Conservation (phyloP, 2,797 vertebrate species). For the Myotis pilosus region DNA sequence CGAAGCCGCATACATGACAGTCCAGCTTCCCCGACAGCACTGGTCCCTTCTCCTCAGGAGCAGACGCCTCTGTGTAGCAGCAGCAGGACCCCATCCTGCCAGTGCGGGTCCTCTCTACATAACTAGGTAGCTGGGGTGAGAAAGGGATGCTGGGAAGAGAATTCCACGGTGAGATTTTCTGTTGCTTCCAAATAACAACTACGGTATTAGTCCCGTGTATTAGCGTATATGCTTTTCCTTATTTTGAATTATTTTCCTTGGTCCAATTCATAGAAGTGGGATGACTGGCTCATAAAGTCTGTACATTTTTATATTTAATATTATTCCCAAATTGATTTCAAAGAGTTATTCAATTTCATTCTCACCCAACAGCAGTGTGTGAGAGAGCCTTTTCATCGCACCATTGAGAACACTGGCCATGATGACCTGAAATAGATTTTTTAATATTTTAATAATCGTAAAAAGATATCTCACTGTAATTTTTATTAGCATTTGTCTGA, state of each 20-base stretch:
- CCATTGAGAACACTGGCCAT: background rate
- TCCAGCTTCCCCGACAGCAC: background rate
- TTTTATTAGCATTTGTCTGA: constrained; percentile 64
- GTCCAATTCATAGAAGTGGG: constrained; percentile 23
- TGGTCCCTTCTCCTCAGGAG: background rate
- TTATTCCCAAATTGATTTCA: constrained; percentile 40
- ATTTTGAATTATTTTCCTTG: constrained; percentile 61
- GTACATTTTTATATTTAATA: constrained; percentile 46
- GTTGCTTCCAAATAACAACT: background rate
- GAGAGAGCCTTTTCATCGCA: background rate
- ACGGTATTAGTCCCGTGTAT: background rate
- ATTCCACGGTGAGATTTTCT: background rate
- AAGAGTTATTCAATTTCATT: constrained; percentile 24
- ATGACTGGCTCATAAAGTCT: constrained; percentile 30
- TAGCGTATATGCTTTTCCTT: background rate
- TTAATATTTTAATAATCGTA: constrained; percentile 63
- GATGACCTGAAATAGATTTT: constrained; percentile 55
- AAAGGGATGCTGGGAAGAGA: background rate
- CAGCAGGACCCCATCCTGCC: background rate
- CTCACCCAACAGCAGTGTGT: background rate
- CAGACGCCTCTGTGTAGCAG: background rate
- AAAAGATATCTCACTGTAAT: constrained; percentile 41
- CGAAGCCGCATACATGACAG: background rate
- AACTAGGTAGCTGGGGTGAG: background rate
- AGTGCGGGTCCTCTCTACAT: background rate